These are phyloP conservation scores for Setipinna tenuifilis DNA, from an alignment of 2,797 vertebrate genomes.

Conservation along the genomic window DNA sequence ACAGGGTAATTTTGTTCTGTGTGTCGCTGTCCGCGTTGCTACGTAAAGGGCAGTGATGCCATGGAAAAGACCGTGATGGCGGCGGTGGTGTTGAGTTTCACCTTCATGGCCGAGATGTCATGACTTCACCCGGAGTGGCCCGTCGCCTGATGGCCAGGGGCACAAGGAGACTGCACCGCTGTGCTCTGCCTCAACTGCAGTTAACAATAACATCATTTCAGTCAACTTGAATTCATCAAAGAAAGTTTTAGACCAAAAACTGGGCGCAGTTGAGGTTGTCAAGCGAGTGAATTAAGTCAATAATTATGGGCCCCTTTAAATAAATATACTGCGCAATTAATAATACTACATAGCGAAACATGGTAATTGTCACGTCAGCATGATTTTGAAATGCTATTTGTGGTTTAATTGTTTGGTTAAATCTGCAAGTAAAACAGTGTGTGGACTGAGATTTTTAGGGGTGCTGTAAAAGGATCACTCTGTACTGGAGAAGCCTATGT, in stretches of 20 bases:
- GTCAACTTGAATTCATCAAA: slow-evolving; percentile 17
- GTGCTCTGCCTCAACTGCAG: neutral
- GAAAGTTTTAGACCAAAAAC: neutral
- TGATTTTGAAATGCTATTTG: slow-evolving; percentile 11
- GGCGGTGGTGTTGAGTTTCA: slow-evolving; percentile 4
- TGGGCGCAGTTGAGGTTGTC: slow-evolving; percentile 16
- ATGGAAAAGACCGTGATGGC: slow-evolving; percentile 62
- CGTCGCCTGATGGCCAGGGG: neutral
- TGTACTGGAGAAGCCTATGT: neutral
- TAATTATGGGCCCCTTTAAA: neutral
- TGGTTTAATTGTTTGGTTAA: neutral
- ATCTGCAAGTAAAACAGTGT: neutral
- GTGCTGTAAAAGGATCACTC: neutral
- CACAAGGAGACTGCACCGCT: neutral
- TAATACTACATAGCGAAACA: neutral
- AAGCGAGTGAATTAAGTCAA: neutral
- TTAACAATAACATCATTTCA: slow-evolving; percentile 12
- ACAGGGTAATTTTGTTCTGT: slow-evolving; percentile 59
- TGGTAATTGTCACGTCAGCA: slow-evolving; percentile 16
- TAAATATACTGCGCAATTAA: slow-evolving; percentile 2
- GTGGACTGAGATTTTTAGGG: neutral
- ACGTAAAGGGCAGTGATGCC: slow-evolving; percentile 53
- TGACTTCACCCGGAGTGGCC: slow-evolving; percentile 8
- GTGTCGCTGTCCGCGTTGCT: slow-evolving; percentile 53
- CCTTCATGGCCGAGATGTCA: slow-evolving; percentile 6